A percentile compares a stretch with the other conserved stretches of the same genome.
Evolutionary conservation across 2,888 invertebrate genomes (phyloP).

Genomic region (Caenorhabditis panamensis): DNA sequence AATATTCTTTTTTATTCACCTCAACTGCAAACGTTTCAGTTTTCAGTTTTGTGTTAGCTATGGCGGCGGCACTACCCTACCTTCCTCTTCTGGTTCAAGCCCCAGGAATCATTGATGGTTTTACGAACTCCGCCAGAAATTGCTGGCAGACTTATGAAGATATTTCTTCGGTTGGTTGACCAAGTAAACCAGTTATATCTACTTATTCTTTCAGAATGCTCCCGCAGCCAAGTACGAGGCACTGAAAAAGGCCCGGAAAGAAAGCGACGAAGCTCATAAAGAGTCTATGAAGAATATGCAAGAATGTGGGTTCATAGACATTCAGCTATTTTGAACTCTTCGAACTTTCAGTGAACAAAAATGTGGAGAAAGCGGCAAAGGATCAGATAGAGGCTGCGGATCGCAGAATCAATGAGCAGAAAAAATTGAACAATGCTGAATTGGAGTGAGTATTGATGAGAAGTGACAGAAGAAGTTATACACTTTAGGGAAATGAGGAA

Average conservation of each 20-base stretch:
- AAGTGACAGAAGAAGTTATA: not conserved
- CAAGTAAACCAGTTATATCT: not conserved
- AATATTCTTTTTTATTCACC: no score
- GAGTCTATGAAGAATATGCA: not conserved
- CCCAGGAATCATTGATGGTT: not conserved
- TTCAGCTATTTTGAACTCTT: not conserved
- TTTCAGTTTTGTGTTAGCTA: no score
- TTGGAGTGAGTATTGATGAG: not conserved
- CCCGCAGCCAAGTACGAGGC: slow-evolving; percentile 10
- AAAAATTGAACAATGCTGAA: not conserved
- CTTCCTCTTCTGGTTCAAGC: not conserved
- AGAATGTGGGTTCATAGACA: not conserved
- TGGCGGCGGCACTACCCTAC: no score
- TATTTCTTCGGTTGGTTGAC: not conserved
- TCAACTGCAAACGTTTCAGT: no score
- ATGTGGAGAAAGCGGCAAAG: not conserved
- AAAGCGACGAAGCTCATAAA: not conserved
- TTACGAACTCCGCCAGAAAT: not conserved
- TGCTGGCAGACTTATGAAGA: not conserved
- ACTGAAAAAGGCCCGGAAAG: not conserved
- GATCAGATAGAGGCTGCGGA: not conserved
- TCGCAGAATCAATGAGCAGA: slow-evolving; percentile 1
- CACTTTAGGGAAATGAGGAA: not conserved
- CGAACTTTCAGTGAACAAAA: not conserved
- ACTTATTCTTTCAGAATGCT: slow-evolving; percentile 1